A percentile compares a stretch with the other conserved stretches of the same genome.
Evolutionary conservation across 2,797 vertebrate genomes (phyloP).

Genomic region (Epinephelus malabaricus): DNA sequence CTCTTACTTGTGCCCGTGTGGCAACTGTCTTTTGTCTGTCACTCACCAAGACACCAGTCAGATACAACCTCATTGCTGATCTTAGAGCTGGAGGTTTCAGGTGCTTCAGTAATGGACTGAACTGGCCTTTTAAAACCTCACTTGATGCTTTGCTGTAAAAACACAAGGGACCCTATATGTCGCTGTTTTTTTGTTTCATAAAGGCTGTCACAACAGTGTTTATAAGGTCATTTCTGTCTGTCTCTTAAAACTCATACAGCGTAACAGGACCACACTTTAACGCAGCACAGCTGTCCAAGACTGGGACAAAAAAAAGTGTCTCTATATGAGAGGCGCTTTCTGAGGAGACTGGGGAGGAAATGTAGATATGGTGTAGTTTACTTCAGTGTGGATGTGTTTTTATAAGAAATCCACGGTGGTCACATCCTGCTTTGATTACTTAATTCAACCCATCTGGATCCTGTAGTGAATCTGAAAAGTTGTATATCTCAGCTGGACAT

Average conservation of each 20-base stretch:
- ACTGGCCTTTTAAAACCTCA: constrained; percentile 21
- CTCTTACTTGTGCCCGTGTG: constrained; percentile 6
- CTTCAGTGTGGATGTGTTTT: constrained; percentile 64
- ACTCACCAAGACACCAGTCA: constrained; percentile 29
- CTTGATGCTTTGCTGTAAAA: constrained; percentile 37
- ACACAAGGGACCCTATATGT: constrained; percentile 16
- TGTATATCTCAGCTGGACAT: constrained; percentile 44
- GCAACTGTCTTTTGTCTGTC: constrained; percentile 40
- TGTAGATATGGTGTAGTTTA: constrained; percentile 57
- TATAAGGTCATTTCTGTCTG: constrained; percentile 23
- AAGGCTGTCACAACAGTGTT: constrained; percentile 26
- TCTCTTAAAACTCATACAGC: constrained; percentile 15
- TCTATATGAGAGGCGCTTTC: constrained; percentile 29
- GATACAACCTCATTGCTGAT: constrained; percentile 9
- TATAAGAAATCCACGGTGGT: constrained; percentile 64
- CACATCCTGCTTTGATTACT: constrained; percentile 74
- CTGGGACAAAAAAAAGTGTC: background rate
- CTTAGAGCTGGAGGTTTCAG: background rate
- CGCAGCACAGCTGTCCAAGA: constrained; percentile 34
- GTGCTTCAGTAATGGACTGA: constrained; percentile 26
- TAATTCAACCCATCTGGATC: constrained; percentile 75
- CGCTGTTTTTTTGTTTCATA: constrained; percentile 9
- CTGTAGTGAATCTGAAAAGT: constrained; percentile 44
- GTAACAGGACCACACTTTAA: constrained; percentile 37
- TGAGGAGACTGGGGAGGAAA: constrained; percentile 43